Evolutionary conservation across 2,113 vertebrate species (phyloP), one percentile per base, ranked within the genome.

Genomic region (Archilochus colubris): DNA sequence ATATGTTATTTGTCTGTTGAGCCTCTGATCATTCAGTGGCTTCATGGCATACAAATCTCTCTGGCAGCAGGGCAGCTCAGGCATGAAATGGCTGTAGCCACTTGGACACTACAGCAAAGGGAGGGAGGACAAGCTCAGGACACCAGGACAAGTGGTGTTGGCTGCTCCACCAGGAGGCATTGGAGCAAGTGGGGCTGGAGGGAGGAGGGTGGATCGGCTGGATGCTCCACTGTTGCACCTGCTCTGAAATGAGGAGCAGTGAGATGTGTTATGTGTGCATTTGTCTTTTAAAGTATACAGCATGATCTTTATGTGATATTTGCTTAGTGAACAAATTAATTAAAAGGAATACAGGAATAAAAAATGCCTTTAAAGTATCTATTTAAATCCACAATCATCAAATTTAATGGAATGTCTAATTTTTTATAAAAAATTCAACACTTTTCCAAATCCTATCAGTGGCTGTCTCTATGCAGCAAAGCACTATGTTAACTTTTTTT

Each of bases 181-280:
- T 21, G 20, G 18, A 80, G 73, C 73, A 53, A 9, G 11, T 40
- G 11, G 12, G 40, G 11, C 40, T 40, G 40, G 40, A 19, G 40
- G 31, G 22, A 44, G 18, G 30, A 46, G 30, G 5, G 12, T 25
- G 33, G 13, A 28, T 53, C 21, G 15, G 12, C 17, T 30, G 46
- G 40, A 14, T 78, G 28, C 44, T 70, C 38, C 62, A 2, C 4
- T 58, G n/a, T 16, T 31, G 59, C 69, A 25, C 33, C 50, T 0
- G 0, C 15, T 2, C 21, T 59, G 24, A 5, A 38, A 83, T 44
- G 43, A 33, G 77, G 57, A 72, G 31, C 57, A 27, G 28, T 0
- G 0, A 30, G 21, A 27, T 51, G 44, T 53, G 16, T 46, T 44
- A 12, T 11, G 15, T 51, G 28, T 3, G 1, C 11, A 7, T 6